Conservation (phyloP, 2,797 vertebrate genomes). For the Onychomys torridus region DNA sequence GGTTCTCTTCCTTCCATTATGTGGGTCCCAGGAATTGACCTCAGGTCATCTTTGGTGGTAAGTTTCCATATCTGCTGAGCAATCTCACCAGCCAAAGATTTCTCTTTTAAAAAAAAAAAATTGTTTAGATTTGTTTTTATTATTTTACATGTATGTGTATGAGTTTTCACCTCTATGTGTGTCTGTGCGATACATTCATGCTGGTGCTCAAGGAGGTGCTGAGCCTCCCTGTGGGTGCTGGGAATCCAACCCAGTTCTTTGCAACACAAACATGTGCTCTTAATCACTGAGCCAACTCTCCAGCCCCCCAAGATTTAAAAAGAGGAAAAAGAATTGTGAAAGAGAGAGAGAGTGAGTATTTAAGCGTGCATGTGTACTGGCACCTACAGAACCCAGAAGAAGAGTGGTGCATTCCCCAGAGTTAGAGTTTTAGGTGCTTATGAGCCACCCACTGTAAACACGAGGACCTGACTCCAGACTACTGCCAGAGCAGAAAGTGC, state of each 20-base stretch:
- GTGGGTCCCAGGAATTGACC: not conserved
- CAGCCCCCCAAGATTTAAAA: not conserved
- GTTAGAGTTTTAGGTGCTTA: not conserved
- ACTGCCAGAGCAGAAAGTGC: not conserved
- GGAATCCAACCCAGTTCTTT: not conserved
- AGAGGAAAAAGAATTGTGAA: not conserved
- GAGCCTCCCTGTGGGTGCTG: not conserved
- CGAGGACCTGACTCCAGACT: not conserved
- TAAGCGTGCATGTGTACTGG: not conserved
- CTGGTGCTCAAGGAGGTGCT: not conserved
- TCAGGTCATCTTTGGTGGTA: not conserved
- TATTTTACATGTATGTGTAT: not conserved
- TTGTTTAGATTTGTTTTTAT: not conserved
- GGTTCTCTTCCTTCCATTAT: not conserved
- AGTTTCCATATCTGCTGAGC: not conserved
- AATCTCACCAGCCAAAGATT: not conserved
- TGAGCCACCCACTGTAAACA: not conserved
- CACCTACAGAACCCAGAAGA: not conserved
- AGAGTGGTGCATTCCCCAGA: not conserved
- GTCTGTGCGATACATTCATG: not conserved
- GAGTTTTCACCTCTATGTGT: not conserved
- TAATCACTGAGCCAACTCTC: not conserved
- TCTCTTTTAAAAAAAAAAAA: not conserved
- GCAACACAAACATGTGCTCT: not conserved
- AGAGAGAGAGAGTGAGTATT: not conserved